Base-by-base conservation (phyloP, 2,888 invertebrate species). In the Ennomos quercinarius region DNA sequence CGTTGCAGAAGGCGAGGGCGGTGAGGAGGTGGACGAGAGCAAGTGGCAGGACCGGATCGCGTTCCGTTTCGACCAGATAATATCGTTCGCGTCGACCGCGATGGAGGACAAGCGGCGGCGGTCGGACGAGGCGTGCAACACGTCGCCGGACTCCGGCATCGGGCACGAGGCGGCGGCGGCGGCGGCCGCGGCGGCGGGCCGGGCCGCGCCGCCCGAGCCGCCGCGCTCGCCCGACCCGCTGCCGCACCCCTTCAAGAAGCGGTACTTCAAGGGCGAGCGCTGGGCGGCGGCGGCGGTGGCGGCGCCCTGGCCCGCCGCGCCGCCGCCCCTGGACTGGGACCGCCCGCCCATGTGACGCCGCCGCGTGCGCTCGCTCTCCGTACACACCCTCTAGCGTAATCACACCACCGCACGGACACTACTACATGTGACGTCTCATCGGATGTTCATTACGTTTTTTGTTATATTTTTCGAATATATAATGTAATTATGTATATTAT, bases 31-130 rank as follows among this genome's bases (percentile, higher is more conserved):
- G 71, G 96, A 96, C 83, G 96, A 96, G 86, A 95, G 96, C 73
- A 97, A 97, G 86, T 98, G 98, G 98, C 97, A 98, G 86, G 97
- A 98, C 86, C 96, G 97, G 71, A 97, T 98, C 75, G 97, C 97
- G 83, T 97, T 97, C 71, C 97, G 98, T 53, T 98, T 99, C 93
- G 98, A 98, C 91, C 96, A 98, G 70, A 93, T 98, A 75, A 97
- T 98, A 70, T 98, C 98, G 61, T 97, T 98, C 83, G 98, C 98
- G 48, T 97, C 98, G 41, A 98, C 97, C 11, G 98, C 98, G 78
- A 93, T 98, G 83, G 98, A 97, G 83, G 96, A 97, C 87, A 95
- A 97, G 78, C 94, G 97, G 59, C 94, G 97, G 62, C 94, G 97
- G 62, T 97, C 97, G 41, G 97, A 97, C 87, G 96, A 96, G 72